A percentile compares a stretch with the other conserved stretches of the same genome.
phyloP scores from a whole-genome alignment of 2,797 vertebrate genomes.

The Scolopax rusticola region DNA sequence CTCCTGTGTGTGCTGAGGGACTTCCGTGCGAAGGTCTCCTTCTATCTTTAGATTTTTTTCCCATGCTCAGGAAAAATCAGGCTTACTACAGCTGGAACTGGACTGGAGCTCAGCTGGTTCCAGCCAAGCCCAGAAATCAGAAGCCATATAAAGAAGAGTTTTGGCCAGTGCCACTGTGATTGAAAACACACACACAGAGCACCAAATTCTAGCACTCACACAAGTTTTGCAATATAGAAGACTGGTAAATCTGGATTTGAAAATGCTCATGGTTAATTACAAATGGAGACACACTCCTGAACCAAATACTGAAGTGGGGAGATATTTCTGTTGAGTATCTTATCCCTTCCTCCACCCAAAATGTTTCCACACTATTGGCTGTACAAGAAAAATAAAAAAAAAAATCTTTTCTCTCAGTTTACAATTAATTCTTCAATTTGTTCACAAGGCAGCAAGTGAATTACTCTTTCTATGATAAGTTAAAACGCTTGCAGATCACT shows the following conservation, averaged over 20 bases:
- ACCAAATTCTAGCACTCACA: neutral
- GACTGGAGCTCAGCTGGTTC: neutral
- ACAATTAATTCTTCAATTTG: neutral
- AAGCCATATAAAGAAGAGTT: neutral
- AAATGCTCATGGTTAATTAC: neutral
- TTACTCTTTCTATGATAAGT: neutral
- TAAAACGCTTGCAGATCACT: slow-evolving; percentile 6
- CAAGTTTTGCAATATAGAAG: neutral
- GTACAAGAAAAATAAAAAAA: neutral
- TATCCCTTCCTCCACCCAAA: neutral
- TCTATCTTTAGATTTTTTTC: neutral
- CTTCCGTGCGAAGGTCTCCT: neutral
- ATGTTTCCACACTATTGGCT: neutral
- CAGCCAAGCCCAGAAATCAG: neutral
- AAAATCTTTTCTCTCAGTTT: neutral
- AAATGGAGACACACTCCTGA: neutral
- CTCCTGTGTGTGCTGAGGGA: neutral
- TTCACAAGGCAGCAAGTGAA: neutral
- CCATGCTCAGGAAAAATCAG: neutral
- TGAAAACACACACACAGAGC: neutral
- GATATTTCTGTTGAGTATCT: neutral
- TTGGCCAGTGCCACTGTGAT: neutral
- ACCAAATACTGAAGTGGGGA: neutral
- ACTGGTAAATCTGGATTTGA: neutral
- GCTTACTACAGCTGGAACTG: neutral